Evolutionary conservation across 2,888 invertebrate genomes (phyloP), one percentile per base, ranked within the genome.

Genomic region (Rutpela maculata): DNA sequence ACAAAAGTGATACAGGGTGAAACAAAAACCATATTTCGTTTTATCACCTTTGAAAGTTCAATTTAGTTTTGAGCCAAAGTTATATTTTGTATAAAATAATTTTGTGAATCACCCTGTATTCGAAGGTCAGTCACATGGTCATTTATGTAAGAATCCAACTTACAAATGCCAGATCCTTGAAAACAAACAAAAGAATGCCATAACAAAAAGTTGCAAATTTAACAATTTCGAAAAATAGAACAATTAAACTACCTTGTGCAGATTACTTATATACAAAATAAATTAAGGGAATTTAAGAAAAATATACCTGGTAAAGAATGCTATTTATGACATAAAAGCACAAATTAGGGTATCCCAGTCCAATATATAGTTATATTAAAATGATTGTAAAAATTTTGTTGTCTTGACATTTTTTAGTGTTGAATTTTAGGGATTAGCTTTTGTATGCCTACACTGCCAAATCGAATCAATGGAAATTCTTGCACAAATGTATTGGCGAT

Each of bases 81-180:
- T 59, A 19, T 31, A 56, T 35, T 18, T 35, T 57, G 12, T 67
- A 67, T 5, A 56, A 67, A 56, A 67, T 55, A 19, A 57, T 18
- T 31, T 57, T 59, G 18, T 3, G 43, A 60, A 22, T 60, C 60
- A 70, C 60, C 67, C 65, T 50, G 74, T 50, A 59, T 18, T 12
- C n/a, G 18, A 50, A 75, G 74, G 65, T 81, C 82, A 81, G 82
- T 83, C 82, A 78, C 78, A 70, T 81, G 82, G 81, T 81, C 80
- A 76, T 80, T 71, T n/a, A 77, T 81, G 81, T 79, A 81, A 79
- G 78, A 35, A 55, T 65, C 12, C 55, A 26, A 50, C 79, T 81
- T 81, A 81, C 81, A 81, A 72, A 79, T 73, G 79, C 81, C 79
- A 81, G 81, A 72, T 76, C 74, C 56, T 69, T 57, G 57, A 59